Evolutionary conservation across 2,797 vertebrate species (phyloP).

Genomic region (Catamblyrhynchus diadema): DNA sequence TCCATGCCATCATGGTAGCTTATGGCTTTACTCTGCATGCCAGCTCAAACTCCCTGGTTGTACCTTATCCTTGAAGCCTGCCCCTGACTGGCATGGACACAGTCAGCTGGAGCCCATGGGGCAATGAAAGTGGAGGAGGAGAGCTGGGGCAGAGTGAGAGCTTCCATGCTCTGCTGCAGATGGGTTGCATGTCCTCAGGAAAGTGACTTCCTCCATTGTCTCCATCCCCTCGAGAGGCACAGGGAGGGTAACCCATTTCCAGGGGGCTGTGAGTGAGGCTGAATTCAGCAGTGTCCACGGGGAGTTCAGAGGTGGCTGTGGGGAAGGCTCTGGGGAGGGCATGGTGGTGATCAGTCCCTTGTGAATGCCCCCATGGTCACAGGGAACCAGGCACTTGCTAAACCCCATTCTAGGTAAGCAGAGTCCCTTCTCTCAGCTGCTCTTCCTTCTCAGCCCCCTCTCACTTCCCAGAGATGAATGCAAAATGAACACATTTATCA

Average conservation of each 20-base stretch:
- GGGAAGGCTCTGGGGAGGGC: background rate
- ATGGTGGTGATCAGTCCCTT: background rate
- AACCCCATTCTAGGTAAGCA: background rate
- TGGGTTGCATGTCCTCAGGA: background rate
- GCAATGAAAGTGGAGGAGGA: background rate
- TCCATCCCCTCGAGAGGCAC: fast-evolving
- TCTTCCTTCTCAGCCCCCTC: background rate
- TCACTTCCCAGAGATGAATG: background rate
- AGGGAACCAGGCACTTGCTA: background rate
- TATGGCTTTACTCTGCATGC: background rate
- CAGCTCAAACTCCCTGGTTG: background rate
- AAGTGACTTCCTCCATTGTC: background rate
- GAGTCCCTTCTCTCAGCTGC: background rate
- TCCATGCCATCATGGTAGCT: background rate
- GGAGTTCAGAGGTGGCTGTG: fast-evolving
- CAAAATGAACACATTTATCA: constrained; percentile 55
- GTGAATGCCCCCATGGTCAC: background rate
- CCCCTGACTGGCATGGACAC: fast-evolving
- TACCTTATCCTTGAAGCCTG: background rate
- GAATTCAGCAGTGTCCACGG: fast-evolving
- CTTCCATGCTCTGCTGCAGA: background rate
- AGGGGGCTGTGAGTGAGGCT: background rate
- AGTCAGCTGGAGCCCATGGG: background rate
- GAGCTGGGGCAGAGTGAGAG: background rate
- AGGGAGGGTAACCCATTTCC: background rate